These are phyloP conservation scores for Dermatemys mawii DNA, from an alignment of 2,113 vertebrate genomes.

Conservation along the genomic window DNA sequence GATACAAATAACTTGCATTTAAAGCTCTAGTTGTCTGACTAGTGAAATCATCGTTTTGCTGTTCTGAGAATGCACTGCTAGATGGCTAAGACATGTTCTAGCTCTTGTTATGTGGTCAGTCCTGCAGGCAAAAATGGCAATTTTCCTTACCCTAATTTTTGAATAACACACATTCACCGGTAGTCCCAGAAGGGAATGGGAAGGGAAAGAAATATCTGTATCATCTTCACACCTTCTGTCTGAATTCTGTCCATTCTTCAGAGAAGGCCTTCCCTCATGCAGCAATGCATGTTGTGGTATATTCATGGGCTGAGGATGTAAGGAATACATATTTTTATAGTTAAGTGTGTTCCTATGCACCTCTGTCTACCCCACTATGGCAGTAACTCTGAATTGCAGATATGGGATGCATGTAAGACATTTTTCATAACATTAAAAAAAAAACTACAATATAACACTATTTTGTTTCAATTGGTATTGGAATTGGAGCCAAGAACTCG, in stretches of 20 bases:
- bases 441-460: constrained; percentile 53
- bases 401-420: neutral
- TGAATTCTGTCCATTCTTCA: neutral
- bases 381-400: neutral
- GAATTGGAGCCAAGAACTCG: constrained; percentile 51
- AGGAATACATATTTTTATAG: constrained; percentile 43
- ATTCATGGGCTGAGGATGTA: constrained; percentile 18
- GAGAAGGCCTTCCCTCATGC: neutral
- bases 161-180: constrained; percentile 14
- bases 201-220: constrained; percentile 17
- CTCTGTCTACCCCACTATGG: neutral
- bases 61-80: neutral
- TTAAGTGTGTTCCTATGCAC: constrained; percentile 10
- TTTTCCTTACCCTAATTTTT: neutral
- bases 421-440: constrained; percentile 48
- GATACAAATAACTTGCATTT: neutral
- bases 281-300: neutral
- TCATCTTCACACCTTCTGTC: neutral
- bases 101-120: neutral
- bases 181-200: neutral
- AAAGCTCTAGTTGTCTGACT: neutral
- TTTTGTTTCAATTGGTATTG: constrained; percentile 41
- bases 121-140: neutral
- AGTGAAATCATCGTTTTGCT: neutral
- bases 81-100: neutral